Base-by-base conservation (phyloP, 35 echinoderm and acorn worm genomes). In the Stichopus chloronotus region DNA sequence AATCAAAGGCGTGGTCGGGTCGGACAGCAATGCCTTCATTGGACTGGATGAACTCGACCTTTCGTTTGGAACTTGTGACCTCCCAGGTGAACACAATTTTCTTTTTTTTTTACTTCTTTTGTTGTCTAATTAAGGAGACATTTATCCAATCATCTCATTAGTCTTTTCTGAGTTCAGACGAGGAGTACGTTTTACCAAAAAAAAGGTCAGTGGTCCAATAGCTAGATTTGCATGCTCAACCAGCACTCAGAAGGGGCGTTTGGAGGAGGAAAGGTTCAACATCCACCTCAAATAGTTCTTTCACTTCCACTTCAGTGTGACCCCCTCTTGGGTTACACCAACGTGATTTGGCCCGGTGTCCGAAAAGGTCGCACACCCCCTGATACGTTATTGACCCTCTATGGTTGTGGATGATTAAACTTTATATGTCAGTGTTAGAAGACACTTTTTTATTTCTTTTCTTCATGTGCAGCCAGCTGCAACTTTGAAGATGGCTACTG, bases 401-500 rank as follows among this genome's bases (percentile, higher is more conserved):
- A 43, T 43, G 30, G 30, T 43, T 1, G 30, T 43, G 30, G 3
- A 43, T 43, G 30, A 43, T 43, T 3, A 43, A 43, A 43, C 30
- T 43, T 43, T 43, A 43, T 43, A 43, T 43, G 30, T 1, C 30
- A 43, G 30, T 1, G 3, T 43, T 43, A 43, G 30, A 43, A 43
- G 30, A 43, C 0, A 43, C 30, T 1, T 43, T 43, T 43, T 19
- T 72, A 72, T 17, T n/a, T n/a, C 17, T 74, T 74, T 74, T n/a
- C n/a, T 74, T 74, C 0, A 74, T 60, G 19, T 80, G 20, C 90
- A 98, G 97, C 90, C 54, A 86, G 72, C 7, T 98, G 97, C 68
- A 87, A 91, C 65, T 98, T 98, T 94, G 97, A 98, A 58, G 22
- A 92, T 56, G 91, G 86, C 9, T 72, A 58, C 3, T 98, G 97